Percentiles rank a stretch among this genome's conserved stretches.
Evolutionary conservation across 2,113 vertebrate species (phyloP).

Genomic region (Myotis davidii): DNA sequence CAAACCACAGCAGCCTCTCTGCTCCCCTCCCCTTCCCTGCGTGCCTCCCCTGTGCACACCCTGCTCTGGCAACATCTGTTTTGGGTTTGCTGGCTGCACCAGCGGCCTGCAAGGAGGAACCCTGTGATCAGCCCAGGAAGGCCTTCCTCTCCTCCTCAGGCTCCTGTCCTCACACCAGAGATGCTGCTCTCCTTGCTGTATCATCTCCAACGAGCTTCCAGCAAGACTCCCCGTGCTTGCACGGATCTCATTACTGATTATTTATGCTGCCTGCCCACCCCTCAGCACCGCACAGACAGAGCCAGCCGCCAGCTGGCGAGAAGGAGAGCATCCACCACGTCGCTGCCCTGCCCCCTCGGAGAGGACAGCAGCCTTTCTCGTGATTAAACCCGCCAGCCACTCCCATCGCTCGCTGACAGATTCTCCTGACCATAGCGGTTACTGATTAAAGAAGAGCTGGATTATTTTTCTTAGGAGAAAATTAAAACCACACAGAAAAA

Average conservation of each 20-base stretch:
- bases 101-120: neutral
- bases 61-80: neutral
- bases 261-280: neutral
- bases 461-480: constrained; percentile 57
- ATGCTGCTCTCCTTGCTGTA: neutral
- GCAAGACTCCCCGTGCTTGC: neutral
- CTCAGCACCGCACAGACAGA: neutral
- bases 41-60: neutral
- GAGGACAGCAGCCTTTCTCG: constrained; percentile 15
- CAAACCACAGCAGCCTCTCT: neutral
- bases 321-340: neutral
- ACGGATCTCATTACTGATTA: neutral
- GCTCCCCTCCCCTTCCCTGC: neutral
- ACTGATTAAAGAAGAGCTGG: constrained; percentile 49
- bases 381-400: constrained; percentile 42
- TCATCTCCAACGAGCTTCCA: neutral
- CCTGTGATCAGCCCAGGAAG: neutral
- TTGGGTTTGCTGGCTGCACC: neutral
- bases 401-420: neutral
- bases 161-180: neutral
- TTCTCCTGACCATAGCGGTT: neutral
- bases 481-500: constrained; percentile 22
- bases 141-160: neutral
- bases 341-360: neutral
- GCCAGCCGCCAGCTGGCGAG: neutral